phyloP scores from a whole-genome alignment of 92 coral and sea anemone species.

The Phenganax subtilis region DNA sequence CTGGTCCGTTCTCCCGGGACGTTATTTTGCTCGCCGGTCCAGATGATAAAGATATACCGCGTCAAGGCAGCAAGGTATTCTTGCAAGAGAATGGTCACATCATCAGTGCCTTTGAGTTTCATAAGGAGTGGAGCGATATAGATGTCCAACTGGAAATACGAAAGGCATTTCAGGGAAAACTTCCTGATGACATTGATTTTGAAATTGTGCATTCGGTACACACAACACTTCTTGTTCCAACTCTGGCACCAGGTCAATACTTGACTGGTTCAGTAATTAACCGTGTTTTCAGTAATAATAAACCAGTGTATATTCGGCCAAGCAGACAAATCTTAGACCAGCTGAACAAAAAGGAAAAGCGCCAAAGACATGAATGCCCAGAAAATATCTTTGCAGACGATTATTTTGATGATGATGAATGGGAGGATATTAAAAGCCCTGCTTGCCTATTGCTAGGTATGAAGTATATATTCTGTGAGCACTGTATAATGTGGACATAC shows the following conservation, averaged over 20 bases:
- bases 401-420: too few relatives aligned
- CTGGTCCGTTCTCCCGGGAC: constrained; percentile 39
- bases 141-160: constrained; percentile 36
- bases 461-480: too few relatives aligned
- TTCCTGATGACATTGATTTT: constrained; percentile 37
- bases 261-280: constrained; percentile 43
- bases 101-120: constrained; percentile 47
- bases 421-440: too few relatives aligned
- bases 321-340: not conserved
- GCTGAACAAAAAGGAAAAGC: too few relatives aligned
- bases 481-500: too few relatives aligned
- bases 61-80: constrained; percentile 54
- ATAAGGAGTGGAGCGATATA: constrained; percentile 55
- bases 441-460: too few relatives aligned
- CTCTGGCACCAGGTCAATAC: constrained; percentile 53
- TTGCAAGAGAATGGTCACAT: constrained; percentile 48
- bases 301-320: constrained; percentile 38
- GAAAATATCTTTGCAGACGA: too few relatives aligned
- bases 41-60: constrained; percentile 42
- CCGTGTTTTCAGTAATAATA: constrained; percentile 37
- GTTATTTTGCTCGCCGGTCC: constrained; percentile 49
- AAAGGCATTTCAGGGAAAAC: constrained; percentile 40
- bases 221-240: constrained; percentile 47
- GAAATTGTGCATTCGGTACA: constrained; percentile 52
- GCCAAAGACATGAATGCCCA: too few relatives aligned